phyloP scores from a whole-genome alignment of 2,888 invertebrate species.

The Drosophila robusta region DNA sequence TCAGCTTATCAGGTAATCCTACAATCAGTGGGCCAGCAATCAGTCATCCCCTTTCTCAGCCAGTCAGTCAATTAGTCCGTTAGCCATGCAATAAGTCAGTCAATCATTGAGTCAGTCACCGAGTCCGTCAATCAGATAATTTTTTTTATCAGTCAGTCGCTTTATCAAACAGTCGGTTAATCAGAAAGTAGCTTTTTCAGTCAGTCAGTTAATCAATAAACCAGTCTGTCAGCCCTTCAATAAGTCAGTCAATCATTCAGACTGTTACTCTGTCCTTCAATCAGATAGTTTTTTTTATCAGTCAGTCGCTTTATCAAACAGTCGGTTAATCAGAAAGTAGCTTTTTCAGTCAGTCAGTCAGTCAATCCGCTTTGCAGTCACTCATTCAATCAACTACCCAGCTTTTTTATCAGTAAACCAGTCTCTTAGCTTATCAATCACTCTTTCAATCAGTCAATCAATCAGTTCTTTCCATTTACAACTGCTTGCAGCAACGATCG shows the following conservation, averaged over 20 bases:
- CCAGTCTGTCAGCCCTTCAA: too few relatives aligned
- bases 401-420: too few relatives aligned
- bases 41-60: too few relatives aligned
- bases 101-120: neutral
- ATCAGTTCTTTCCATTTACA: too few relatives aligned
- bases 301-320: neutral
- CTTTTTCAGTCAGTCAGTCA: too few relatives aligned
- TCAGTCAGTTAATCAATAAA: too few relatives aligned
- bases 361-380: too few relatives aligned
- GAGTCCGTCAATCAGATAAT: neutral
- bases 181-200: neutral
- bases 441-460: neutral
- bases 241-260: neutral
- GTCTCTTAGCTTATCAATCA: too few relatives aligned
- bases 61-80: too few relatives aligned
- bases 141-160: neutral
- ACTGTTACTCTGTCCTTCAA: neutral
- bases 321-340: neutral
- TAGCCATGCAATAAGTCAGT: too few relatives aligned
- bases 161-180: neutral
- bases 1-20: too few relatives aligned
- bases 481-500: slow-evolving; percentile 38
- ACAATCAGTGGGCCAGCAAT: too few relatives aligned
- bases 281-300: neutral
- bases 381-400: neutral